Evolutionary conservation across 2,797 vertebrate genomes (phyloP).

Genomic region (Aselliscus stoliczkanus): DNA sequence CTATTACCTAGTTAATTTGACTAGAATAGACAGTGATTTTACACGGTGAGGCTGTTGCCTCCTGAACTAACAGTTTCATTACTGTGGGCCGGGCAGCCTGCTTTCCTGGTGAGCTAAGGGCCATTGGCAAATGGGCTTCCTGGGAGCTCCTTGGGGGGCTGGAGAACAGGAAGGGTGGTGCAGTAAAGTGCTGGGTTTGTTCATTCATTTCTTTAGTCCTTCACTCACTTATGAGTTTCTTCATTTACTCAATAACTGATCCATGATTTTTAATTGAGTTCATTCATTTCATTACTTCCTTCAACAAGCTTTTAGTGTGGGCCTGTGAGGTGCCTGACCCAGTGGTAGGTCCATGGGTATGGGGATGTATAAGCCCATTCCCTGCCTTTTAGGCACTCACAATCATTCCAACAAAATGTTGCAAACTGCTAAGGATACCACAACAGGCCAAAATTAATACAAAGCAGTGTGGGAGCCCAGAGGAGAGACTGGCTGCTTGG

Average conservation of each 20-base stretch:
- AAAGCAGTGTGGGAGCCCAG: not conserved
- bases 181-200: not conserved
- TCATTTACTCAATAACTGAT: not conserved
- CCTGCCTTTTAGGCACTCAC: not conserved
- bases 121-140: not conserved
- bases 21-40: conserved; percentile 81
- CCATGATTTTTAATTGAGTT: not conserved
- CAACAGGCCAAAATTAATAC: not conserved
- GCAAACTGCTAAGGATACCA: not conserved
- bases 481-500: not conserved
- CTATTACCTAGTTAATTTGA: conserved; percentile 84
- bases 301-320: not conserved
- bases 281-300: not conserved
- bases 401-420: not conserved
- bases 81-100: not conserved
- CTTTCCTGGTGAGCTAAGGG: not conserved
- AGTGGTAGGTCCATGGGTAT: not conserved
- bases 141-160: not conserved
- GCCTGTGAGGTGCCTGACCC: not conserved
- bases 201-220: not conserved
- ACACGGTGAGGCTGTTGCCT: conserved; percentile 75
- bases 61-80: conserved; percentile 77
- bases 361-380: not conserved
- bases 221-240: not conserved
- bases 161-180: not conserved